These are phyloP conservation scores for Entelurus aequoreus DNA, from an alignment of 2,113 vertebrate genomes.

Conservation along the genomic window DNA sequence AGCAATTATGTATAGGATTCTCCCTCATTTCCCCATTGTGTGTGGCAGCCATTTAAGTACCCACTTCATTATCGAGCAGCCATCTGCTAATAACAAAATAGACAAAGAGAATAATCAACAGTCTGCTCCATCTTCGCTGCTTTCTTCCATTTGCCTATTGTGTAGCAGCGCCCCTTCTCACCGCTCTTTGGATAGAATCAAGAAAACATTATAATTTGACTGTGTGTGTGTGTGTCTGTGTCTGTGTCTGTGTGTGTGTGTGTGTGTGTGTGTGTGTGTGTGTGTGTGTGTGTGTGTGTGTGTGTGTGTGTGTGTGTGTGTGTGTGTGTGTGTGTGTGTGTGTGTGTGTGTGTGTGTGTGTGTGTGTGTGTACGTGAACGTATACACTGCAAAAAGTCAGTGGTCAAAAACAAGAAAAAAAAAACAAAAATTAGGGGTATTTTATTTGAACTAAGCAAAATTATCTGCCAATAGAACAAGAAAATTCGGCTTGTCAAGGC, in stretches of 20 bases:
- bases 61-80: constrained; percentile 54
- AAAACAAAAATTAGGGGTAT: no score
- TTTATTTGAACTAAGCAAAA: no score
- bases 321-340: no score
- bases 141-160: constrained; percentile 54
- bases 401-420: no score
- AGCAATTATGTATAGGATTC: constrained; percentile 57
- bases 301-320: no score
- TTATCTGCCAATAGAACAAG: no score
- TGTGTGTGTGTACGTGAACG: no score
- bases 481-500: no score
- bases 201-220: constrained; percentile 29
- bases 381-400: no score
- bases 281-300: constrained; percentile 5
- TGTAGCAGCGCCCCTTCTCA: constrained; percentile 46
- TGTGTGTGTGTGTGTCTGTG: constrained; percentile 6
- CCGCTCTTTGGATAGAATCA: constrained; percentile 58
- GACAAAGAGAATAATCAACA: constrained; percentile 71
- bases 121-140: constrained; percentile 38
- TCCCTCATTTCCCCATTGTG: constrained; percentile 51
- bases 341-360: no score
- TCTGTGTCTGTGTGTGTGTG: not conserved
- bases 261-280: no score
- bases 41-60: constrained; percentile 51
- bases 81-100: constrained; percentile 65